These are phyloP conservation scores for Globodera ellingtonae DNA, from an alignment of 1,140 invertebrate species.

Conservation along the genomic window DNA sequence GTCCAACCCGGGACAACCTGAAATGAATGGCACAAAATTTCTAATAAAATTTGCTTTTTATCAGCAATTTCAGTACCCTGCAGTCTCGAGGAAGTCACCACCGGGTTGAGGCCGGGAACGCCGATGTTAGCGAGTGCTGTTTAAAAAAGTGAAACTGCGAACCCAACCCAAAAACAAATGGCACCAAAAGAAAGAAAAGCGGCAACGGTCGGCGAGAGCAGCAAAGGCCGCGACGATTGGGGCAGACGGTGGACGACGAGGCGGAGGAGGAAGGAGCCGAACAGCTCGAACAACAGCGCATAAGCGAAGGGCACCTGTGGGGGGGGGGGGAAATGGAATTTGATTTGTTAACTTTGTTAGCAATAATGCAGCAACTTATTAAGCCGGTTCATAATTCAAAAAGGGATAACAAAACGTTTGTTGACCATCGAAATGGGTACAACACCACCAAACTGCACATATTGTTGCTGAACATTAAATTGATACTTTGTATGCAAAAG, in stretches of 20 bases:
- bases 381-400: neutral
- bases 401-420: too few relatives aligned
- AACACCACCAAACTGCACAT: too few relatives aligned
- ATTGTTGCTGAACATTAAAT: neutral
- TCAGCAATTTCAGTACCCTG: constrained; percentile 28
- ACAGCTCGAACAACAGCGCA: constrained; percentile 50
- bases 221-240: constrained; percentile 1
- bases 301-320: constrained; percentile 49
- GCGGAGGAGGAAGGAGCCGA: constrained; percentile 40
- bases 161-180: constrained; percentile 1
- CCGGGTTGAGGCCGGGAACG: constrained; percentile 60
- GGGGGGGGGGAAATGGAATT: too few relatives aligned
- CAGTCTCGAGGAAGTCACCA: constrained; percentile 51
- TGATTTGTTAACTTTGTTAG: too few relatives aligned
- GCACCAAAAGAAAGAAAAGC: constrained; percentile 51
- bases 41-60: neutral
- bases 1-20: constrained; percentile 49
- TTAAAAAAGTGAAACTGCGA: constrained; percentile 12
- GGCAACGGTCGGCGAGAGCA: constrained; percentile 47
- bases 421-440: too few relatives aligned
- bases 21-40: constrained; percentile 9
- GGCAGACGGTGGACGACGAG: constrained; percentile 23
- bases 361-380: too few relatives aligned
- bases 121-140: constrained; percentile 53
- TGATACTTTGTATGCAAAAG: constrained; percentile 49